phyloP scores from a whole-genome alignment of 2,888 invertebrate genomes.

The Hypomecis atomaria region DNA sequence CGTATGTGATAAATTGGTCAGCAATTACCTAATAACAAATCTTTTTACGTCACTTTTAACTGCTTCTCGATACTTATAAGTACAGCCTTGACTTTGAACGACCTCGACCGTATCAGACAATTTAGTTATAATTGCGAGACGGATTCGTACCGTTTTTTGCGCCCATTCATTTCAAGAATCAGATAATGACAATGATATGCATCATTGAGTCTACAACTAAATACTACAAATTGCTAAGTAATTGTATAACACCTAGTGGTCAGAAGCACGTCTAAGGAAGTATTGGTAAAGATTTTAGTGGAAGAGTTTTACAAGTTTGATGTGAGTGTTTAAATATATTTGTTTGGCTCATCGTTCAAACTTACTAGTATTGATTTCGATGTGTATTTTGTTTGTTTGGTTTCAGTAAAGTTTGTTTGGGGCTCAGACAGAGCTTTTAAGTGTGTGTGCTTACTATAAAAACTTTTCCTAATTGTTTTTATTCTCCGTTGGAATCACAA shows the following conservation, averaged over 20 bases:
- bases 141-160: constrained; percentile 43
- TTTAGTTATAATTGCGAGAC: constrained; percentile 32
- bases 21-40: neutral
- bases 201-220: constrained; percentile 20
- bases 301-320: no score
- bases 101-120: constrained; percentile 45
- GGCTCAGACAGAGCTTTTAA: no score
- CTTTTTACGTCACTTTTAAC: constrained; percentile 7
- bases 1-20: neutral
- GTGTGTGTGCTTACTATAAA: no score
- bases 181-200: constrained; percentile 27
- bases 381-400: no score
- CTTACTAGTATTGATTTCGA: no score
- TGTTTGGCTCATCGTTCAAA: no score
- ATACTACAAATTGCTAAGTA: constrained; percentile 3
- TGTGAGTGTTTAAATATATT: no score
- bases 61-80: constrained; percentile 10
- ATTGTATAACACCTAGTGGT: neutral
- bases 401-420: no score
- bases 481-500: no score
- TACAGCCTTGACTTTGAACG: constrained; percentile 57
- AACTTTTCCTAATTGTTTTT: no score
- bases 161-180: constrained; percentile 28
- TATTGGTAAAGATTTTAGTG: neutral
- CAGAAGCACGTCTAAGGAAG: neutral